A percentile compares a stretch with the other conserved stretches of the same genome.
These are phyloP conservation scores for Scaptomyza caliginosa DNA, from an alignment of 2,888 invertebrate species.

Conservation along the genomic window DNA sequence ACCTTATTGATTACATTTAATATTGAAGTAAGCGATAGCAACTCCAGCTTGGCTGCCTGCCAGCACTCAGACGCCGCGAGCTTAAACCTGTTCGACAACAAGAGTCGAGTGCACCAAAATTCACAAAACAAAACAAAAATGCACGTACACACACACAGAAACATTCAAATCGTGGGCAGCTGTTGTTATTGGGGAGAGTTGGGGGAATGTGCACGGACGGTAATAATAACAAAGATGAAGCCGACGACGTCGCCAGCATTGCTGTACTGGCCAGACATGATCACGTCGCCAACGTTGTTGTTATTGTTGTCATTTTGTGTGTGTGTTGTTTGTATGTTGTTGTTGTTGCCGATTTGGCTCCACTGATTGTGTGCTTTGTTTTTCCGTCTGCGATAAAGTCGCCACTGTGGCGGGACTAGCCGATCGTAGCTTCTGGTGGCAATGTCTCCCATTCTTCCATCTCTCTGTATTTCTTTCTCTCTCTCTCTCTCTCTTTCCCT, in stretches of 20 bases:
- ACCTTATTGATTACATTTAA: constrained; percentile 77
- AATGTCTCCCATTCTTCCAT: constrained; percentile 34
- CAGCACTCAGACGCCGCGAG: constrained; percentile 34
- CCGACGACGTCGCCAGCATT: constrained; percentile 73
- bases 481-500: not conserved
- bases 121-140: constrained; percentile 14
- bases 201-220: constrained; percentile 65
- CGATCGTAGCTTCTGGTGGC: constrained; percentile 75
- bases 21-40: constrained; percentile 47
- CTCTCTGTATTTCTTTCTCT: not conserved
- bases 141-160: constrained; percentile 13
- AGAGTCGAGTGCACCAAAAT: constrained; percentile 26
- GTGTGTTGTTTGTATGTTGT: no score
- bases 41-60: constrained; percentile 14
- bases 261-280: constrained; percentile 74
- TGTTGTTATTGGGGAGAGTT: constrained; percentile 31
- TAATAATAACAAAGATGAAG: constrained; percentile 75
- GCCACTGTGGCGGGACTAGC: constrained; percentile 76
- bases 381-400: constrained; percentile 60
- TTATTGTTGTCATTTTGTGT: constrained; percentile 26
- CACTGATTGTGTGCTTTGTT: constrained; percentile 60
- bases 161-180: constrained; percentile 53
- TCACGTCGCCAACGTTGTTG: constrained; percentile 59
- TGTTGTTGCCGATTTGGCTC: constrained; percentile 45
- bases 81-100: constrained; percentile 67